Base-by-base conservation (phyloP, 2,113 vertebrate species). In the Vanacampus margaritifer region DNA sequence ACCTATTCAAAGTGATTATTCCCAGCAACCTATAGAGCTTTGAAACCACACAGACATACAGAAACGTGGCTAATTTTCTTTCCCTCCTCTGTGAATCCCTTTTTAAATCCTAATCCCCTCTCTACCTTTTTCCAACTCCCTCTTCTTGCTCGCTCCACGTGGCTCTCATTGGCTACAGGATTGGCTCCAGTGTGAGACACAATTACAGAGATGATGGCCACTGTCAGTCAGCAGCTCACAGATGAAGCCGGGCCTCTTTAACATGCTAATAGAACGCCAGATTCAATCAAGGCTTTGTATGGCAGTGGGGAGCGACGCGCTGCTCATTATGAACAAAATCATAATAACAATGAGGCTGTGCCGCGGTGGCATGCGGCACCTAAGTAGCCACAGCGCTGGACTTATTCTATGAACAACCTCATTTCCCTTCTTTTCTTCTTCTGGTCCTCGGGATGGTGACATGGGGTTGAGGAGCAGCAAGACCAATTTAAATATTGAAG, bases 151-250 rank as follows among this genome's bases (percentile, higher is more conserved):
- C 32, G 43, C 63, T 35, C 41, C n/a, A 35, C 69, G 67, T 62
- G 35, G 59, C 53, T 72, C 48, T 74, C 73, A 53, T 69, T 68
- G 14, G 21, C 76, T n/a, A n/a, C 64, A 37, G 64, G 81, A 78
- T 71, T 68, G 74, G 83, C 80, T 88, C 69, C 76, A 81, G 84
- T 81, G 61, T 78, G 58, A 84, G 83, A 28, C 21, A 4, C 88
- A 92, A 91, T 93, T 91, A 92, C 86, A 86, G 80, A 90, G 90
- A 93, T 92, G 87, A 91, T 90, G 90, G 89, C 89, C 84, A 86
- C 89, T 89, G 89, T 91, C 92, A 91, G 86, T 92, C 91, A 92
- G 85, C 73, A 8, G 86, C 82, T 88, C 89, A 88, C 82, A 86
- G 88, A 90, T 88, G 87, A 91, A 88, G 82, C 84, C 12, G 73